Evolutionary conservation across 2,797 vertebrate genomes (phyloP), one percentile per base, ranked within the genome.

Genomic region (Liparis tanakae): DNA sequence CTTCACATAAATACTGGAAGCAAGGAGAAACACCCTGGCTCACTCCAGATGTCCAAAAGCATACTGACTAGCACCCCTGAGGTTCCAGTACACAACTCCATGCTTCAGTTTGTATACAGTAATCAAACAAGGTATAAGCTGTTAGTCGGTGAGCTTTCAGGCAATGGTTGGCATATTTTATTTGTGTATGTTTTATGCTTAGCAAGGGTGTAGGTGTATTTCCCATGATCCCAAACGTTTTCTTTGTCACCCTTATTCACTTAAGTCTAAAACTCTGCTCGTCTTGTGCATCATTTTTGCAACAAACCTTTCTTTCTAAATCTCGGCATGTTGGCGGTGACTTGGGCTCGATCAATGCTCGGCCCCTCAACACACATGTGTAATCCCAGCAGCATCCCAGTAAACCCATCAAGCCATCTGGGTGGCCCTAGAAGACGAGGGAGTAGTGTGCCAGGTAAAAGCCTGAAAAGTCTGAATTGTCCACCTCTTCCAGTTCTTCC

Each of bases 251-350:
- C 2, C 25, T 51, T 48, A 39, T 39, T 62, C 34, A 3, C 15
- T 46, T 37, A 50, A 2, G 56, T 5, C 14, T 22, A 9, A 41
- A 68, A 37, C 10, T 37, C 57, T 51, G 34, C 30, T 20, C 37
- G 56, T 37, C n/a, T 58, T 58, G 18, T 58, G 48, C 18, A 20
- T 20, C 3, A 10, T 50, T 4, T 20, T 50, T 20, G 48, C 7
- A n/a, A 50, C 9, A n/a, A n/a, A 50, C 9, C 8, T n/a, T n/a
- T 50, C 8, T 67, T 18, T 67, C 44, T 6, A 77, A 55, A 43
- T 18, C 46, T 20, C n/a, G 9, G 22, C 56, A 61, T 36, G 10
- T 13, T 44, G 15, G 43, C n/a, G 7, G 61, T 4, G 34, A 48
- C 34, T 55, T 46, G 1, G 7, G 8, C 8, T 30, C 39, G 4